Percentiles rank a stretch among this genome's conserved stretches.
These are phyloP conservation scores for Brachyptera risi DNA, from an alignment of 2,888 invertebrate genomes.

Conservation along the genomic window DNA sequence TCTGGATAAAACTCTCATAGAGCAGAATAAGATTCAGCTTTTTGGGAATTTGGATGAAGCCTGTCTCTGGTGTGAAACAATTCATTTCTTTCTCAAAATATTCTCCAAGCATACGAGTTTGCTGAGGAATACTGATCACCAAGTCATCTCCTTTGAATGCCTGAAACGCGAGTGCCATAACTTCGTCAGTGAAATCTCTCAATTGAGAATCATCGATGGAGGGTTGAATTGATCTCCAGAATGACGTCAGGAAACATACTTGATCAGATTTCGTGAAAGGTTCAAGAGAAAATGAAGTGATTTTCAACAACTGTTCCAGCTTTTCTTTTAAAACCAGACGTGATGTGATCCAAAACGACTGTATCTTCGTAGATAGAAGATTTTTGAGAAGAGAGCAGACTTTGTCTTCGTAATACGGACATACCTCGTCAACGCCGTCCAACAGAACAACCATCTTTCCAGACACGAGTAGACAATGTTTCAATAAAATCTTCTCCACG, in stretches of 20 bases:
- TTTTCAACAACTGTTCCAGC: slow-evolving; percentile 11
- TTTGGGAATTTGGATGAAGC: background rate
- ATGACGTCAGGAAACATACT: background rate
- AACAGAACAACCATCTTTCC: slow-evolving; percentile 6
- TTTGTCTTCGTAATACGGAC: slow-evolving; percentile 13
- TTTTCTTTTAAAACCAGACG: background rate
- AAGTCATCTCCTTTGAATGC: slow-evolving; percentile 1
- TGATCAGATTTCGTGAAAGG: slow-evolving; percentile 22
- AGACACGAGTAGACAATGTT: slow-evolving; percentile 6
- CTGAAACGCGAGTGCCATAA: background rate
- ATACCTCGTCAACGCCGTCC: slow-evolving; percentile 22
- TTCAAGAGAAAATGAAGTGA: background rate
- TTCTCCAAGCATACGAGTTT: slow-evolving; percentile 22
- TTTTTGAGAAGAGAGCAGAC: background rate
- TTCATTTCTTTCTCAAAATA: slow-evolving; percentile 11
- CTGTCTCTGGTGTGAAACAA: background rate
- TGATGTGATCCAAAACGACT: slow-evolving; percentile 19
- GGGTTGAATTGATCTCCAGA: background rate
- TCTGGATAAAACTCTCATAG: slow-evolving; percentile 17
- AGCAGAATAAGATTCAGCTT: slow-evolving; percentile 10
- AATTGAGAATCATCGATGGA: background rate
- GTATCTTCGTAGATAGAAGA: background rate
- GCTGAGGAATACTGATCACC: slow-evolving; percentile 23
- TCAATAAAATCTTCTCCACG: slow-evolving; percentile 6
- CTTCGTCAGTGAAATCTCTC: background rate